These are phyloP conservation scores for Spea bombifrons DNA, from an alignment of 2,113 vertebrate genomes.

Conservation along the genomic window DNA sequence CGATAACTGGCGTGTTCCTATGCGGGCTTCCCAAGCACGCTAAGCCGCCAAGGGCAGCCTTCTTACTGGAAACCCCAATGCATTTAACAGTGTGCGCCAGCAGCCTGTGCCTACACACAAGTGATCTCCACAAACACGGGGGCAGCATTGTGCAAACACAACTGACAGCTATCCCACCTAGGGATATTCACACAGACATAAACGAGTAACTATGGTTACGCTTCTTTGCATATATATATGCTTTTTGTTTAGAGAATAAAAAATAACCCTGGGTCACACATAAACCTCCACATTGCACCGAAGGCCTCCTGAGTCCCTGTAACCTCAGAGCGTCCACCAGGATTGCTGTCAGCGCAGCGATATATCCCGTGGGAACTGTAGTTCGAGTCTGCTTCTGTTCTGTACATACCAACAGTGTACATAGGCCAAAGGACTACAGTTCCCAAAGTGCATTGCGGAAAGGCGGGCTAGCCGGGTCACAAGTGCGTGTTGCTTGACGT, in stretches of 20 bases:
- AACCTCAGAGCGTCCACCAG: background rate
- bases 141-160: background rate
- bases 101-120: background rate
- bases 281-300: too few species aligned
- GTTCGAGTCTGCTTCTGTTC: constrained; percentile 33
- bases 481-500: too few species aligned
- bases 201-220: too few species aligned
- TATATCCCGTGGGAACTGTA: constrained; percentile 55
- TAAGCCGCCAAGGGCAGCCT: background rate
- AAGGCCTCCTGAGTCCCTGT: background rate
- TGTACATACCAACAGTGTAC: background rate
- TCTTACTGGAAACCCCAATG: background rate
- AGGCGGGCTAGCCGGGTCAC: too few species aligned
- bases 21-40: background rate
- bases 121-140: constrained; percentile 7
- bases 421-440: constrained; percentile 45
- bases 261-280: too few species aligned
- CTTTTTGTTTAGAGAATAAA: too few species aligned
- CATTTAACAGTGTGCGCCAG: background rate
- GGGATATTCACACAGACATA: too few species aligned
- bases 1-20: background rate
- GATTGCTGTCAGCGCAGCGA: too few species aligned
- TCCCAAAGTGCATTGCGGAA: constrained; percentile 55
- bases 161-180: background rate
- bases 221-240: too few species aligned